Percentiles rank a stretch among this genome's conserved stretches.
phyloP scores from a whole-genome alignment of 2,113 vertebrate genomes.

The Lamprologus sp. region DNA sequence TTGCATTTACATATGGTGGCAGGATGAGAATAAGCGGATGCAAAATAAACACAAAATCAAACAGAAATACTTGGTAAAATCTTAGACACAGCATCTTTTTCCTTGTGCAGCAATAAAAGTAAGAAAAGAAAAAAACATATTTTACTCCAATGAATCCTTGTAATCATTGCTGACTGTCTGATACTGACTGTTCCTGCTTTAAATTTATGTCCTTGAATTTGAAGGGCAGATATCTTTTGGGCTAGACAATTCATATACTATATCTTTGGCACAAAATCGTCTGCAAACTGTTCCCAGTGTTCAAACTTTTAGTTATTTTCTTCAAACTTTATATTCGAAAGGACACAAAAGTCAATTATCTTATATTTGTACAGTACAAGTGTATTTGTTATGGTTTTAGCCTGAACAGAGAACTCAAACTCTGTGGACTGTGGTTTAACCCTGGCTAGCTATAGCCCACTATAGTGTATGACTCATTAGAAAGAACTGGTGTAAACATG shows the following conservation, averaged over 20 bases:
- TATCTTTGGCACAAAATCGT: neutral
- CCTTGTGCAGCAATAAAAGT: neutral
- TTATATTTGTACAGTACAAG: neutral
- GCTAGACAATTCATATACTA: neutral
- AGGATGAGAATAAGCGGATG: neutral
- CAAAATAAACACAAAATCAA: slow-evolving; percentile 20
- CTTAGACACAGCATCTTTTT: neutral
- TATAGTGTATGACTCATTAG: slow-evolving; percentile 10
- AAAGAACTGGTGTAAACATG: neutral
- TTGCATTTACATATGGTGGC: slow-evolving; percentile 5
- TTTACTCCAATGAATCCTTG: neutral
- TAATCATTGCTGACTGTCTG: neutral
- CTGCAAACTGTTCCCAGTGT: neutral
- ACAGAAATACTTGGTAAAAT: slow-evolving; percentile 10
- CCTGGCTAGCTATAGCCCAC: neutral
- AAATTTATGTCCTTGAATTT: neutral
- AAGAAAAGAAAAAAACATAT: neutral
- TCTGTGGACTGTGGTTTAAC: neutral
- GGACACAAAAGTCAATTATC: neutral
- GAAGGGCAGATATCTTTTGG: neutral
- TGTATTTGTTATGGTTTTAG: neutral
- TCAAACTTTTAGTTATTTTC: neutral
- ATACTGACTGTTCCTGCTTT: neutral
- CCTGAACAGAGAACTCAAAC: neutral
- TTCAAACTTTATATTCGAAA: neutral